Conservation (phyloP, 2,888 invertebrate genomes). For the Dusona sp. region DNA sequence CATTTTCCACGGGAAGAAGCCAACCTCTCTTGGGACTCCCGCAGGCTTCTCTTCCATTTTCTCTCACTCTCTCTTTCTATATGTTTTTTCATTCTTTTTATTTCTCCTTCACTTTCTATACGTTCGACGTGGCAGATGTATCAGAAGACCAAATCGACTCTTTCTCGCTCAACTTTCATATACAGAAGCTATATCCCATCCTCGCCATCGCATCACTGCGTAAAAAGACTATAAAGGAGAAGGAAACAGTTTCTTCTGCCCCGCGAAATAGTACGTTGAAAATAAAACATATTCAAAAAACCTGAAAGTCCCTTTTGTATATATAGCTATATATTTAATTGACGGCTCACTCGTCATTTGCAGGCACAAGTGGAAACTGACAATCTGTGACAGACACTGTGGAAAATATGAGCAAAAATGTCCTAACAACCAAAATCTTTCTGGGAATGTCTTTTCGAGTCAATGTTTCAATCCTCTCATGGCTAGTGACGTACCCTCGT, state of each 20-base stretch:
- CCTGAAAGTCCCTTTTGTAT: background rate
- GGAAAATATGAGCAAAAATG: conserved; percentile 16
- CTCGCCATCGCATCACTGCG: background rate
- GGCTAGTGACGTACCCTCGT: background rate
- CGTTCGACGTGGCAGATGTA: conserved; percentile 26
- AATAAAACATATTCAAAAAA: conserved; percentile 15
- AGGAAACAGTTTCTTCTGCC: background rate
- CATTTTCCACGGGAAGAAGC: conserved; percentile 26
- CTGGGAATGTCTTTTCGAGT: conserved; percentile 15
- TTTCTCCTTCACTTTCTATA: conserved; percentile 21
- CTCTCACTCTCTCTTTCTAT: background rate
- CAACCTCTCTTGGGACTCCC: conserved; percentile 45
- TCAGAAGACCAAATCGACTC: conserved; percentile 29
- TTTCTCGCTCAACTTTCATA: conserved; percentile 35
- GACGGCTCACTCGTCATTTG: background rate
- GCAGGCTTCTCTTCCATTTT: conserved; percentile 31
- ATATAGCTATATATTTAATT: background rate
- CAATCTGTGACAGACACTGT: conserved; percentile 41
- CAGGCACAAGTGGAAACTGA: conserved; percentile 47
- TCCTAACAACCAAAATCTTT: conserved; percentile 5
- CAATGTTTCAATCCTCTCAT: conserved; percentile 10
- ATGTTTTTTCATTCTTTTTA: background rate
- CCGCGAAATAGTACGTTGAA: background rate
- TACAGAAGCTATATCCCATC: background rate
- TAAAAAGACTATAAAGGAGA: conserved; percentile 6